These are phyloP conservation scores for Drosophila kokeensis DNA, from an alignment of 2,888 invertebrate species.

Conservation along the genomic window DNA sequence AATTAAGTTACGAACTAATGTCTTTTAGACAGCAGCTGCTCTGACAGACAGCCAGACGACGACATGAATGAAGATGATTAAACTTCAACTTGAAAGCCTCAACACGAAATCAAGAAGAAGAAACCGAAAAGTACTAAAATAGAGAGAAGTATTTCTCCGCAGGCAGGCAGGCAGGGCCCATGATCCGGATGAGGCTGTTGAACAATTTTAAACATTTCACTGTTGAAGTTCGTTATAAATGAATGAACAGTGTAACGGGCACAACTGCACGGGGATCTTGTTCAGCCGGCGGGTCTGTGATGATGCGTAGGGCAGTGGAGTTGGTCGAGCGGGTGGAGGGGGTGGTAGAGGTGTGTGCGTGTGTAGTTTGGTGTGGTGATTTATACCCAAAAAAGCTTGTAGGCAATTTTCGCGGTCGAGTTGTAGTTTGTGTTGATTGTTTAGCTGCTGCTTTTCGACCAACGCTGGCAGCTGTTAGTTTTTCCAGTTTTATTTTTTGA, in stretches of 20 bases:
- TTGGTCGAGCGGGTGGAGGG: neutral
- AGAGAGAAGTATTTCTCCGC: conserved; percentile 42
- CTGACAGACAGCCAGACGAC: conserved; percentile 77
- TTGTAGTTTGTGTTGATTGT: conserved; percentile 4
- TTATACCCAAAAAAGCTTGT: conserved; percentile 49
- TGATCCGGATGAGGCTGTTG: conserved; percentile 44
- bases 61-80: conserved; percentile 69
- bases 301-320: neutral
- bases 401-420: conserved; percentile 48
- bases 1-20: conserved; percentile 79
- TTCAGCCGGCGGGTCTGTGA: neutral
- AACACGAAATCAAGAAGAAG: neutral
- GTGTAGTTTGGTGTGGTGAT: conserved; percentile 9
- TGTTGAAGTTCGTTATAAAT: conserved; percentile 76
- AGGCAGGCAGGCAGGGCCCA: conserved; percentile 24
- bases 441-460: conserved; percentile 17
- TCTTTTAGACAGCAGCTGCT: conserved; percentile 67
- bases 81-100: conserved; percentile 29
- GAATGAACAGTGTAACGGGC: conserved; percentile 74
- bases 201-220: conserved; percentile 64
- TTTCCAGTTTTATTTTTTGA: conserved; percentile 53
- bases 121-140: conserved; percentile 5
- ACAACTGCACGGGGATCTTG: conserved; percentile 33
- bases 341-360: neutral
- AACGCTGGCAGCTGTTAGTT: conserved; percentile 47